Conservation (phyloP, 2,888 invertebrate genomes). For the Caenorhabditis wallacei region DNA sequence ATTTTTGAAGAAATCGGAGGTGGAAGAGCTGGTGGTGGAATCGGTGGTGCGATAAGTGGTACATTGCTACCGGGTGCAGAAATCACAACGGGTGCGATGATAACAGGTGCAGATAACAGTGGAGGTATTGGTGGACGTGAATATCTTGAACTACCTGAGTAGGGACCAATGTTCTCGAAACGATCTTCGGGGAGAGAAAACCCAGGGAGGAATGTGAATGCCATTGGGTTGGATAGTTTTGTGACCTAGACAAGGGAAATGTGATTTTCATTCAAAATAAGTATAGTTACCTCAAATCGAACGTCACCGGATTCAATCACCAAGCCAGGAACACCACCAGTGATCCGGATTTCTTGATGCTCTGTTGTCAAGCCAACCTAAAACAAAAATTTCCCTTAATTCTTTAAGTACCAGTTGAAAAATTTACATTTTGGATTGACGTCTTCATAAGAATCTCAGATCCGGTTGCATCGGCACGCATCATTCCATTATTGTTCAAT, state of each 20-base stretch:
- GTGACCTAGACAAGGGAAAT: constrained; percentile 8
- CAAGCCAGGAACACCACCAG: constrained; percentile 66
- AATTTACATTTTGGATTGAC: constrained; percentile 57
- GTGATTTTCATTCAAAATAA: neutral
- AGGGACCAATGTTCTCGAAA: constrained; percentile 63
- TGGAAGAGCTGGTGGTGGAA: constrained; percentile 12
- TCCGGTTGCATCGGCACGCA: constrained; percentile 56
- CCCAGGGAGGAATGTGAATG: constrained; percentile 48
- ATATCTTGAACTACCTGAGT: constrained; percentile 52
- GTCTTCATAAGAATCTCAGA: constrained; percentile 58
- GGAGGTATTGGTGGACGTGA: constrained; percentile 14
- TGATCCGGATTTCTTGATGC: constrained; percentile 64
- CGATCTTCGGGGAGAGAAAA: constrained; percentile 60
- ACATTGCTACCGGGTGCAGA: constrained; percentile 17
- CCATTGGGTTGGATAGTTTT: constrained; percentile 30
- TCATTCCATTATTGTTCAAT: constrained; percentile 62
- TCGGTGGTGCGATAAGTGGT: constrained; percentile 46
- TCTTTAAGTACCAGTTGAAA: too few relatives aligned
- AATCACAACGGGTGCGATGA: constrained; percentile 38
- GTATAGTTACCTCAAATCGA: constrained; percentile 56
- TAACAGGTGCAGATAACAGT: constrained; percentile 8
- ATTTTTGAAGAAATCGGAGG: neutral
- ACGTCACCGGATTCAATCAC: constrained; percentile 59
- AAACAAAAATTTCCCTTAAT: neutral
- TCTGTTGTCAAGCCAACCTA: constrained; percentile 67